Base-by-base conservation (phyloP, 2,888 invertebrate genomes). In the Cheilosia variabilis region DNA sequence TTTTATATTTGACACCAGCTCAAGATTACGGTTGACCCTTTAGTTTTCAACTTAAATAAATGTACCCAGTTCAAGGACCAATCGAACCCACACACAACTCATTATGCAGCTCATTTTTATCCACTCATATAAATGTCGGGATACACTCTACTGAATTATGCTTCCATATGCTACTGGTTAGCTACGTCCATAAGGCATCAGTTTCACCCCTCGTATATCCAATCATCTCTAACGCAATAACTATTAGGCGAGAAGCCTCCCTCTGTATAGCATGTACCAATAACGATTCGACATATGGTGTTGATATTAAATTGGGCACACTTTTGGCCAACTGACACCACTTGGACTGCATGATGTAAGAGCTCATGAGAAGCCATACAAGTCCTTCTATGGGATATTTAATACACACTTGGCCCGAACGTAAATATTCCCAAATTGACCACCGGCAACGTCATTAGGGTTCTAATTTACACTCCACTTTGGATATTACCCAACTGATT, bases 221-320 rank as follows among this genome's bases (percentile, higher is more conserved):
- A 19, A 60, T n/a, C 60, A 60, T 53, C 37, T 53, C 27, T 10
- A 34, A 22, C 9, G 45, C 69, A 60, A 66, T 58, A 65, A 22
- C 75, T 31, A 68, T 55, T 37, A 60, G 17, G 7, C 27, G 50
- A 50, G 19, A 72, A 47, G 60, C 60, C 47, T 19, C 41, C 41
- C 22, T 66, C 31, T 34, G 37, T 19, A 41, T 22, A 15, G 52
- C 15, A 27, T 72, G 57, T 77, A 43, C 76, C 52, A 71, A 86
- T 86, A 86, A 86, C 77, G 63, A 76, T 77, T 72, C 72, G 81
- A 81, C 86, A 86, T 76, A 81, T 86, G 86, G 81, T 66, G 86
- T 72, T 55, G 57, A 77, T 81, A 81, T 81, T 77, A 66, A 71
- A 81, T 68, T 72, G 81, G 86, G 86, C 86, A 86, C 86, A 86